Base-by-base conservation (phyloP, 37 sponge, comb jelly and placozoan species). In the Chondrosia reniformis region DNA sequence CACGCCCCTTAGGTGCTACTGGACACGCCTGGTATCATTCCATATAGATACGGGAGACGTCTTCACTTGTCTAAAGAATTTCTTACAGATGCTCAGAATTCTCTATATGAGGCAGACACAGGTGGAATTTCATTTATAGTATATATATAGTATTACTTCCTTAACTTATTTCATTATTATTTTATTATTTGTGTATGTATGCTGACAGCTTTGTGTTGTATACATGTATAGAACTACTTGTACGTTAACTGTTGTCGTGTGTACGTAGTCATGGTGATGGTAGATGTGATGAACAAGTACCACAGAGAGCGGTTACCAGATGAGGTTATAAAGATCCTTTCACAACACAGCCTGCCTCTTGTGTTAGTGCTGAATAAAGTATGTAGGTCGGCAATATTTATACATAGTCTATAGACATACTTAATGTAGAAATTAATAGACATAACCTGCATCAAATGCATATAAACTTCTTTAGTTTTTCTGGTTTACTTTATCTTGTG, bases 341-440 rank as follows among this genome's bases (percentile, higher is more conserved):
- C 4, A 6, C 39, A 86, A 46, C 9, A 46, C 6, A 58, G 75
- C 27, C 15, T 86, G 1, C 91, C 93, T 13, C 78, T 83, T 22
- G 63, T 89, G 22, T 82, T 95, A 0, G 93, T 89, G 9, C 88
- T 95, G 44, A 95, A 95, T 67, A 95, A 95, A 87, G 93, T 89
- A 21, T 40, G 32, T 5, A 21, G 30, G n/a, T 24, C 67, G 33
- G n/a, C 17, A 7, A 52, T 17, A 31, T 52, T 8, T 5, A 9
- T 21, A 59, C 6, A n/a, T 12, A 24, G 57, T 15, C 13, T 3
- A 25, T 22, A 45, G 17, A 45, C 21, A 4, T 74, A 44, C 36
- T 13, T 28, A n/a, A 56, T 32, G 40, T 33, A 19, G 37, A 27
- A 25, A 36, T 5, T 3, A 7, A n/a, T n/a, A n/a, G n/a, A n/a